Base-by-base conservation (phyloP, 1,140 invertebrate genomes). In the Drosophila ogumai region DNA sequence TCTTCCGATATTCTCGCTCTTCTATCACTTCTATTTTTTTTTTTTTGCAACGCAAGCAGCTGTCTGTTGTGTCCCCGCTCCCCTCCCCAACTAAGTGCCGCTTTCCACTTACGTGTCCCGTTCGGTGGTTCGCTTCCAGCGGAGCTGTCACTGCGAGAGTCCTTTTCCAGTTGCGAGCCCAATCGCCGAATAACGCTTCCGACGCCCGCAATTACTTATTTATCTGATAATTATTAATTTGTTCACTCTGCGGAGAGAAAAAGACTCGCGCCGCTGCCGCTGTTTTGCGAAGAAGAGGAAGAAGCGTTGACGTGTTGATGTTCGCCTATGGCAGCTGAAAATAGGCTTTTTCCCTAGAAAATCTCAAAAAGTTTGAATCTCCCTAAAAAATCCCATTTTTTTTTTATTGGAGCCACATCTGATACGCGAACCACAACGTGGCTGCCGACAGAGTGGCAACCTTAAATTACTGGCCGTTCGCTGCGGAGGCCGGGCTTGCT, bases 31-130 rank as follows among this genome's bases (percentile, higher is more conserved):
- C 50, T 57, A 28, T 57, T 32, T 28, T 25, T 72, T 57, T 22
- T 57, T 82, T 90, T 68, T 75, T 82, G 81, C 84, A 90, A 90
- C 84, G 85, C 80, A 87, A 84, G 84, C 84, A 88, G 85, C 84
- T 84, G 75, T 54, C 66, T 50, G 38, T 13, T 22, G 5, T 12
- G 38, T 3, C 32, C 56, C 13, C 17, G 3, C 19, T 5, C 43
- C 55, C 44, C 13, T 38, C 36, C 34, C n/a, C n/a, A n/a, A n/a
- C n/a, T n/a, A 58, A 50, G 58, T 31, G 17, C 36, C 47, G 55
- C 31, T 68, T 57, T 61, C 38, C 38, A 76, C 63, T 75, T 61
- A 77, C 75, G 56, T 68, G 75, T 69, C 64, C 34, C 49, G 32
- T 56, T 55, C 13, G 13, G 15, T 67, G 55, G 28, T n/a, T 43